Evolutionary conservation across 2,113 vertebrate genomes (phyloP), one percentile per base, ranked within the genome.

Genomic region (Prochilodus magdalenae): DNA sequence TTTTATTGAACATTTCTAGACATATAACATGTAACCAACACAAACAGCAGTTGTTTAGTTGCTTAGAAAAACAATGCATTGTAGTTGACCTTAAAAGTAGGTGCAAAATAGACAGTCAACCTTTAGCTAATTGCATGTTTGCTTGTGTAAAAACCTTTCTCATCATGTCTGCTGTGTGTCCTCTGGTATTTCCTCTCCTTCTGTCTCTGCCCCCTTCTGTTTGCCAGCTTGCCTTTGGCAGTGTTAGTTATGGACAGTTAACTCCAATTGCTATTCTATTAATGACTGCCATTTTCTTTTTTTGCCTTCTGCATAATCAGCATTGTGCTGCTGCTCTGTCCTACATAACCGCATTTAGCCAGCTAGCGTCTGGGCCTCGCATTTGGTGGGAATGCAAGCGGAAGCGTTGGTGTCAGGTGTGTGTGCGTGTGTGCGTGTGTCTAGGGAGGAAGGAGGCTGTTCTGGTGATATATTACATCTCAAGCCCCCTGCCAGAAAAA

Each of bases 161-260:
- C 74, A 73, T 76, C 44, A 44, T 51, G 77, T 77, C 73, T 78
- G 84, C 84, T 85, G 81, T 83, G 67, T 86, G 84, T 88, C 89
- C 77, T 75, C 55, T 71, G 78, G 75, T 27, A 59, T 63, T 75
- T 71, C 53, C 29, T 18, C 2, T 40, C 24, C 26, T 29, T 67
- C 36, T 72, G 53, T 36, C 47, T 53, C n/a, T 33, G 49, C 40
- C 83, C 88, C 88, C 90, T 69, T 89, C 91, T 92, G 91, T 91
- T 88, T 93, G 90, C 91, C 93, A 91, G 91, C 92, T 92, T 92
- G 93, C 93, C 91, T 92, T 93, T 92, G 91, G 93, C 93, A 86
- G 89, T 92, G 93, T 94, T 94, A 94, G 93, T 94, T 94, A 92
- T 95, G 93, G 92, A 92, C 93, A 93, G 94, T 94, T 95, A 94